A percentile compares a stretch with the other conserved stretches of the same genome.
These are phyloP conservation scores for Coregonus sp. DNA, from an alignment of 2,797 vertebrate genomes.

Conservation along the genomic window DNA sequence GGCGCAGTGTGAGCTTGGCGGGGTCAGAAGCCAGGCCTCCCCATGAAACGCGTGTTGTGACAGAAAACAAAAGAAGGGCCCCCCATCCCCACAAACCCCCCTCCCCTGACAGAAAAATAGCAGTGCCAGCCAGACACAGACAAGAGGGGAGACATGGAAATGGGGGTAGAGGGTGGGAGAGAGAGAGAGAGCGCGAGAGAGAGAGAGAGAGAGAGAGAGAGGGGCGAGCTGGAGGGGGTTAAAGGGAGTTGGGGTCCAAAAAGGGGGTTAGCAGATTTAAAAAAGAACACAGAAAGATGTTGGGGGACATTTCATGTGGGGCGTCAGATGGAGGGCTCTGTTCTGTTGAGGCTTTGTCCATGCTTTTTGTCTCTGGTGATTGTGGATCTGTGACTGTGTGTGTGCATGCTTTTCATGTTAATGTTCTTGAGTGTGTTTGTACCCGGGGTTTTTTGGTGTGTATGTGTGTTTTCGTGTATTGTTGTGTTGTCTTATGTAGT, in stretches of 20 bases:
- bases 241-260: constrained; percentile 20
- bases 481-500: constrained; percentile 28
- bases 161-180: not conserved
- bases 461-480: constrained; percentile 11
- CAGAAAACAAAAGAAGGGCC: constrained; percentile 72
- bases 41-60: constrained; percentile 73
- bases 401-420: constrained; percentile 30
- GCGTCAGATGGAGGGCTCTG: constrained; percentile 46
- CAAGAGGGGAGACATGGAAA: not conserved
- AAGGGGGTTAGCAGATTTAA: constrained; percentile 12
- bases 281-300: constrained; percentile 33
- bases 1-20: constrained; percentile 66
- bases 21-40: constrained; percentile 74
- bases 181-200: not conserved
- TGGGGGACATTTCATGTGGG: constrained; percentile 36
- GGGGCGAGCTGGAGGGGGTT: constrained; percentile 13
- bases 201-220: not conserved
- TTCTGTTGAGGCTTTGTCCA: constrained; percentile 49
- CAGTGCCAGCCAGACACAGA: constrained; percentile 23
- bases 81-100: constrained; percentile 43
- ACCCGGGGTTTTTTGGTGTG: not conserved
- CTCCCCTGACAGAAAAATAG: constrained; percentile 48
- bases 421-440: not conserved
- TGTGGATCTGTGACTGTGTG: constrained; percentile 36
- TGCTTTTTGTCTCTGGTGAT: constrained; percentile 38